Evolutionary conservation across 30 jellyfish, hydroid and myxozoan genomes (phyloP).

Genomic region (Turritopsis rubra): DNA sequence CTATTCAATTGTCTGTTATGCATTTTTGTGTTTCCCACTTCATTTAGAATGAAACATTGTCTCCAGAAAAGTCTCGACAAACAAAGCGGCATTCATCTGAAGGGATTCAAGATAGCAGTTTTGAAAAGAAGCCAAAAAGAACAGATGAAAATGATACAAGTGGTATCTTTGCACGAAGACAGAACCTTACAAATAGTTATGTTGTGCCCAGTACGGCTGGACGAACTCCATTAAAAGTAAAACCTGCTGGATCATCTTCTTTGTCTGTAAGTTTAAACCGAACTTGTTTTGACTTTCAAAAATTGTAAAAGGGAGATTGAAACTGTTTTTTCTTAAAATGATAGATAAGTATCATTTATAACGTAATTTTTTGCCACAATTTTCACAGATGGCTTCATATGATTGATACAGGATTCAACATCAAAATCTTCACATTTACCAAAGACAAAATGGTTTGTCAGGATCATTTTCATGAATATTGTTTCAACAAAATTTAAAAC

Average conservation of each 20-base stretch:
- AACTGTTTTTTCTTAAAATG: too few species aligned
- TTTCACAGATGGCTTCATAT: too few species aligned
- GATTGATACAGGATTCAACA: too few species aligned
- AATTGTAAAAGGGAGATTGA: too few species aligned
- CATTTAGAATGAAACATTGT: not conserved
- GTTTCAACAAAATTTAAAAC: too few species aligned
- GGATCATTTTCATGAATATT: too few species aligned
- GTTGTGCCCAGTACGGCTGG: constrained; percentile 27
- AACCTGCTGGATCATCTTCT: not conserved
- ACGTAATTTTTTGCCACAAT: too few species aligned
- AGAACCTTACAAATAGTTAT: not conserved
- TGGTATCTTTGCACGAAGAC: not conserved
- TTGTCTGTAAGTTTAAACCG: constrained; percentile 4
- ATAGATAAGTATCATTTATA: too few species aligned
- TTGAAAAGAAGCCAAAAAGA: constrained; percentile 29
- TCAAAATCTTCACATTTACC: too few species aligned
- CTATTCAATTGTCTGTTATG: too few species aligned
- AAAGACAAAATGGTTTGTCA: too few species aligned
- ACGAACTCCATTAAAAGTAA: constrained; percentile 20
- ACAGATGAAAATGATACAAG: not conserved
- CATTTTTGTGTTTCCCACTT: too few species aligned
- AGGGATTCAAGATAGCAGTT: constrained; percentile 24
- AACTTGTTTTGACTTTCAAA: not conserved
- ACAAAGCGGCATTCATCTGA: constrained; percentile 31
- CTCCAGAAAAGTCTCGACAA: not conserved